A percentile compares a stretch with the other conserved stretches of the same genome.
Evolutionary conservation across 2,797 vertebrate genomes (phyloP).

Genomic region (Neoniphon sammara): DNA sequence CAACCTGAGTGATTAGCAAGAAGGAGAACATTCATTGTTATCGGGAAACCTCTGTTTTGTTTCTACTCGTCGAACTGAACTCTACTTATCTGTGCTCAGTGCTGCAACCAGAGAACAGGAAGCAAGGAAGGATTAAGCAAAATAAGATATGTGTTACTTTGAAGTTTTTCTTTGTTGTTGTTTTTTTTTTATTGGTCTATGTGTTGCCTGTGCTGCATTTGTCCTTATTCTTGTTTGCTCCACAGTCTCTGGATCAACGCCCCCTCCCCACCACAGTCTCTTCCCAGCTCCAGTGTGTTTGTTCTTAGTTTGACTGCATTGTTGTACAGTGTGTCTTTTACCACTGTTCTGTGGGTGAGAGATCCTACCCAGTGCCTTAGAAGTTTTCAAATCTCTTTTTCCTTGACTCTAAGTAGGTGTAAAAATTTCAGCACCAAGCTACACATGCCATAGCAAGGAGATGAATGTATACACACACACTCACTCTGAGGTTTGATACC

Average conservation of each 20-base stretch:
- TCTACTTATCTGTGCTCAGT: background rate
- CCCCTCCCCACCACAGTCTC: background rate
- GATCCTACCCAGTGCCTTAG: conserved; percentile 34
- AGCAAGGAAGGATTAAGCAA: background rate
- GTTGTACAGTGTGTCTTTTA: conserved; percentile 38
- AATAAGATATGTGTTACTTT: conserved; percentile 17
- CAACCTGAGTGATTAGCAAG: conserved; percentile 37
- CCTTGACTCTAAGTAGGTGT: conserved; percentile 31
- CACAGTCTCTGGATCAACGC: conserved; percentile 19
- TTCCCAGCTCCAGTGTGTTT: conserved; percentile 20
- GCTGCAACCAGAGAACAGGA: conserved; percentile 11
- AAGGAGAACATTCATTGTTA: conserved; percentile 6
- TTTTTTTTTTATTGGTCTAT: background rate
- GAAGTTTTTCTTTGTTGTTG: background rate
- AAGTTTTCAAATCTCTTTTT: conserved; percentile 28
- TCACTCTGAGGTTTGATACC: conserved; percentile 1
- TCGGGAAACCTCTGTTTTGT: conserved; percentile 41
- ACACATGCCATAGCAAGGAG: background rate
- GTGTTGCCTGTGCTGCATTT: conserved; percentile 7
- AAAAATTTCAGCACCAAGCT: conserved; percentile 20
- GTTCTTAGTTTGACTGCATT: conserved; percentile 47
- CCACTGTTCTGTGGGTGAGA: conserved; percentile 32
- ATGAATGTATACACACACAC: conserved; percentile 12
- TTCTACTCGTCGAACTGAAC: conserved; percentile 27
- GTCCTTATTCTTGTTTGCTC: conserved; percentile 34